A percentile compares a stretch with the other conserved stretches of the same genome.
phyloP scores from a whole-genome alignment of 2,888 invertebrate species.

The Aphelenchoides bicaudatus region DNA sequence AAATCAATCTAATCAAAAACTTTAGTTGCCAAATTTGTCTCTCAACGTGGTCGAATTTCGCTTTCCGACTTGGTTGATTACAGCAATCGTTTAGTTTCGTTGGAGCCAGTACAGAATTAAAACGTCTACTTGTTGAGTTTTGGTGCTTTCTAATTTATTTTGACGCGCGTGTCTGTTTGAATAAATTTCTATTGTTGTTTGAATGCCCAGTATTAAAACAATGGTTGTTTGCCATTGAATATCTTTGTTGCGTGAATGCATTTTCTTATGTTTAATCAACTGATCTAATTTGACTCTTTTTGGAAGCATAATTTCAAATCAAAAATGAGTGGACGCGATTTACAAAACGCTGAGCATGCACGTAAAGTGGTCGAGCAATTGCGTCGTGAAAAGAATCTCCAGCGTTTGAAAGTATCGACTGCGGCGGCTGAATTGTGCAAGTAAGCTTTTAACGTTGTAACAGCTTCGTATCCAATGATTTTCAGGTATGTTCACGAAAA shows the following conservation, averaged over 20 bases:
- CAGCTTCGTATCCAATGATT: not conserved
- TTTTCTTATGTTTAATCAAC: not conserved
- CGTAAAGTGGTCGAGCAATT: slow-evolving; percentile 40
- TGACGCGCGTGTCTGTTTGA: too few relatives aligned
- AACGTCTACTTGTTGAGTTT: slow-evolving; percentile 13
- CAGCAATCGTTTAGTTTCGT: slow-evolving; percentile 84
- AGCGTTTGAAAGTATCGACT: slow-evolving; percentile 33
- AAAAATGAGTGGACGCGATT: slow-evolving; percentile 33
- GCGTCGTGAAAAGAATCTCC: slow-evolving; percentile 36
- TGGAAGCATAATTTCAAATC: not conserved
- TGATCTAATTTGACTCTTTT: not conserved
- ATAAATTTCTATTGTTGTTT: slow-evolving; percentile 9
- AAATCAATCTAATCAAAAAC: slow-evolving; percentile 24
- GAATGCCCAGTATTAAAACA: not conserved
- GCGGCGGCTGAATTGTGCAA: slow-evolving; percentile 37
- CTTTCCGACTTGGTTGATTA: slow-evolving; percentile 88
- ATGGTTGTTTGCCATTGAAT: slow-evolving; percentile 9
- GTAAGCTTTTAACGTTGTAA: slow-evolving; percentile 21
- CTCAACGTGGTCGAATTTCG: slow-evolving; percentile 85
- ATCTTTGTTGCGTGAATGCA: slow-evolving; percentile 14
- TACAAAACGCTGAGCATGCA: slow-evolving; percentile 30
- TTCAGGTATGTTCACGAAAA: slow-evolving; percentile 43
- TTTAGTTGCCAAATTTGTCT: slow-evolving; percentile 87
- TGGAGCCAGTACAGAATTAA: slow-evolving; percentile 62
- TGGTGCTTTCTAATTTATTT: slow-evolving; percentile 8